These are phyloP conservation scores for Stomatorhinus walkeri DNA, from an alignment of 2,797 vertebrate genomes.

Conservation along the genomic window DNA sequence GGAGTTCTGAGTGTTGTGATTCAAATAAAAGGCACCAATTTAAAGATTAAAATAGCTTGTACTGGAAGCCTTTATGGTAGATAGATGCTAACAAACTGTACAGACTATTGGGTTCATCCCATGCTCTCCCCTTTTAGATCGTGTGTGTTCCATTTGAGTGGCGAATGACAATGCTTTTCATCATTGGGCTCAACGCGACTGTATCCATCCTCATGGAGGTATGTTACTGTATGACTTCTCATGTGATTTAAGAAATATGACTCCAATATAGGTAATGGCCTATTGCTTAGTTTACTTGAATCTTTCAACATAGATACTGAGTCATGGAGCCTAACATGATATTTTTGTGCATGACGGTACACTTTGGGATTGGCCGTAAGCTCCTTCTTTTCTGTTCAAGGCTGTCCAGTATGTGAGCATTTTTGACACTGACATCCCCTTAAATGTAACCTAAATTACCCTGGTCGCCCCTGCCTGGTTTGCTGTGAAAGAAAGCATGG, in stretches of 20 bases:
- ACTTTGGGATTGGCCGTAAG: not conserved
- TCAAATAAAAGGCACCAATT: not conserved
- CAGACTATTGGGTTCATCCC: not conserved
- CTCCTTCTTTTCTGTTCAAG: not conserved
- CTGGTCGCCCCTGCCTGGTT: not conserved
- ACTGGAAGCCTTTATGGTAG: not conserved
- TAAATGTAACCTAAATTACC: not conserved
- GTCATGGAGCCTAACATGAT: not conserved
- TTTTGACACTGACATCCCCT: not conserved
- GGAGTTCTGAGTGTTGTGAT: not conserved
- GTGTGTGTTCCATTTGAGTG: constrained; percentile 83
- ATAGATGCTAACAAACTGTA: not conserved
- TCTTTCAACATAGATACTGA: not conserved
- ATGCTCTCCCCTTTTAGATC: constrained; percentile 57
- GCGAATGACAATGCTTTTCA: constrained; percentile 69
- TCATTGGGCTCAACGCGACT: constrained; percentile 71
- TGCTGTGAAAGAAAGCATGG: not conserved
- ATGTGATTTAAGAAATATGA: not conserved
- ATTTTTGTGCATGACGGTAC: not conserved
- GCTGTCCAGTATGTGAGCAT: not conserved
- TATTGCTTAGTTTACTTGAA: not conserved
- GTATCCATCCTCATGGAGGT: constrained; percentile 80
- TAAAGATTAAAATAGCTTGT: not conserved
- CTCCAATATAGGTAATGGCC: not conserved
- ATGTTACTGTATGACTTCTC: constrained; percentile 44